A percentile compares a stretch with the other conserved stretches of the same genome.
Conservation (phyloP, 2,888 invertebrate genomes). For the Acanthosepion esculentum region DNA sequence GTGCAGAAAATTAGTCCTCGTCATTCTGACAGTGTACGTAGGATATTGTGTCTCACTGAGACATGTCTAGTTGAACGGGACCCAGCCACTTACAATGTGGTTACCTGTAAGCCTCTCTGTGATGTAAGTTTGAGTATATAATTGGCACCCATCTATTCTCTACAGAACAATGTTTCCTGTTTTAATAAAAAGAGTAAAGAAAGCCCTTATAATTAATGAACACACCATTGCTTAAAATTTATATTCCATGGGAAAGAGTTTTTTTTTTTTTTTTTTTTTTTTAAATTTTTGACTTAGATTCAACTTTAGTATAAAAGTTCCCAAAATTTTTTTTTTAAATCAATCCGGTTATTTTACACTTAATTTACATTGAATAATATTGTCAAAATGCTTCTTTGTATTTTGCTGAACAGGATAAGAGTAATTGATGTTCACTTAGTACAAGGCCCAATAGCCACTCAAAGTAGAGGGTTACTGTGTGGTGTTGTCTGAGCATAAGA, state of each 20-base stretch:
- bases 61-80: constrained; percentile 96
- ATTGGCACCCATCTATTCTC: background rate
- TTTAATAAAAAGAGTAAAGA: background rate
- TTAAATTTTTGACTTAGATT: too few relatives aligned
- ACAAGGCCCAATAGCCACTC: too few relatives aligned
- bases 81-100: constrained; percentile 94
- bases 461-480: too few relatives aligned
- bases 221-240: background rate
- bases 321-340: too few relatives aligned
- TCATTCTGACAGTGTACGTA: constrained; percentile 83
- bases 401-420: too few relatives aligned
- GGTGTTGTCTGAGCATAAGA: too few relatives aligned
- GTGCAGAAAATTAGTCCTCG: constrained; percentile 89
- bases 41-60: constrained; percentile 95
- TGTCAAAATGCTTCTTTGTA: too few relatives aligned
- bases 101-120: constrained; percentile 82
- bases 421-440: too few relatives aligned
- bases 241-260: background rate
- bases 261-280: too few relatives aligned
- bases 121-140: constrained; percentile 74
- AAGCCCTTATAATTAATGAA: background rate
- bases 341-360: too few relatives aligned
- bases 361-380: too few relatives aligned
- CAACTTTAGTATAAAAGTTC: too few relatives aligned
- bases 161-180: background rate